Base-by-base conservation (phyloP, 2,113 vertebrate species). In the Zootoca vivipara region DNA sequence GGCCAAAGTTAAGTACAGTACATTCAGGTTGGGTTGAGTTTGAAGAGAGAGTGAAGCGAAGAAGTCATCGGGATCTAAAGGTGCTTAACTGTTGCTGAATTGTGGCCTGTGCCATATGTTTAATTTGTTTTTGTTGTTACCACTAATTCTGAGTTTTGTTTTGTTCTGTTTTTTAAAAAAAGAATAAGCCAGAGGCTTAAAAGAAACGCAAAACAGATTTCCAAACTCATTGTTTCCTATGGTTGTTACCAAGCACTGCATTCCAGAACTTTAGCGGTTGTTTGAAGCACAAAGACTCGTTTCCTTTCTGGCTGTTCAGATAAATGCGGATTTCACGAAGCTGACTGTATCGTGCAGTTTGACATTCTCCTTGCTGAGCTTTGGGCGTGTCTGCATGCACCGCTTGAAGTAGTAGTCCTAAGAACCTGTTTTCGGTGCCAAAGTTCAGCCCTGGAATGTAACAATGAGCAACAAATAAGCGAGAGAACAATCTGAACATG, bases 291-390 rank as follows among this genome's bases (percentile, higher is more conserved):
- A 91, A 91, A 92, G 46, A 79, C 16, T 58, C 33, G 28, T 72
- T 73, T 89, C n/a, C n/a, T 91, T 46, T 85, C 46, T 24, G 4
- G 67, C 18, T 89, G 16, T 87, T 88, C 83, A 87, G 92, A 94
- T 90, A 93, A 91, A 80, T 24, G 28, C 86, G 58, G 30, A 82
- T 42, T 91, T 28, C 64, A 85, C 40, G 15, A 91, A 24, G 52
- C 78, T 2, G 74, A 86, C 73, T 92, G 90, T 87, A 91, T 79
- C 88, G 42, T 33, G 0, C 46, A 89, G 85, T 40, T 88, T 90
- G 74, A 89, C 46, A 78, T 90, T 90, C 89, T 70, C 83, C 58
- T 56, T 64, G 33, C 58, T 56, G 73, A 22, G 30, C 67, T 83
- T 74, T 2, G 67, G 85, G 67, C 24, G 78, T 70, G 78, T 38